Percentiles rank a stretch among this genome's conserved stretches.
Evolutionary conservation across 2,888 invertebrate genomes (phyloP).

Genomic region (Congeria kusceri): DNA sequence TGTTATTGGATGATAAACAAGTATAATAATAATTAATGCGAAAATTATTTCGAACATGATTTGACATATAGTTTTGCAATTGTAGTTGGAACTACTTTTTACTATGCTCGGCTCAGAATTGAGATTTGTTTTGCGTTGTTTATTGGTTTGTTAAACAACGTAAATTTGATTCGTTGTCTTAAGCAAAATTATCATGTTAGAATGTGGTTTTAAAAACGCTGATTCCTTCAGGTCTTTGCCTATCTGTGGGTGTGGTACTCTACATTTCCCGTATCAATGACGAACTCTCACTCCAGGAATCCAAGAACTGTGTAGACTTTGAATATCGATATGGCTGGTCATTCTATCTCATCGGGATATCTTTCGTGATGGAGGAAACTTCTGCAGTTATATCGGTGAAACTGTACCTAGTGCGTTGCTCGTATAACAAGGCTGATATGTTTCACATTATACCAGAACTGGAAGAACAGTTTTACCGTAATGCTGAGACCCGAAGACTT

Average conservation of each 20-base stretch:
- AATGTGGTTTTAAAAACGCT: too few species aligned
- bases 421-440: conserved; percentile 55
- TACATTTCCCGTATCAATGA: conserved; percentile 79
- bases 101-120: too few species aligned
- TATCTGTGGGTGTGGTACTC: conserved; percentile 76
- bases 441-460: conserved; percentile 63
- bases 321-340: conserved; percentile 77
- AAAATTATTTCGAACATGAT: too few species aligned
- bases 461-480: conserved; percentile 51
- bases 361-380: conserved; percentile 75
- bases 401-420: conserved; percentile 68
- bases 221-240: conserved; percentile 73
- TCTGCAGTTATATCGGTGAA: conserved; percentile 79
- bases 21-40: too few species aligned
- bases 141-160: too few species aligned
- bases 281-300: conserved; percentile 70
- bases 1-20: too few species aligned
- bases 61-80: too few species aligned
- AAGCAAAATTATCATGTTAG: too few species aligned
- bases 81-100: too few species aligned
- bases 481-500: conserved; percentile 18
- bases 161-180: too few species aligned
- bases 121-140: too few species aligned
- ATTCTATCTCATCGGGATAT: conserved; percentile 74
- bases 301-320: conserved; percentile 62